Percentiles rank a stretch among this genome's conserved stretches.
Evolutionary conservation across 2,797 vertebrate species (phyloP).

Genomic region (Danio tinwini): DNA sequence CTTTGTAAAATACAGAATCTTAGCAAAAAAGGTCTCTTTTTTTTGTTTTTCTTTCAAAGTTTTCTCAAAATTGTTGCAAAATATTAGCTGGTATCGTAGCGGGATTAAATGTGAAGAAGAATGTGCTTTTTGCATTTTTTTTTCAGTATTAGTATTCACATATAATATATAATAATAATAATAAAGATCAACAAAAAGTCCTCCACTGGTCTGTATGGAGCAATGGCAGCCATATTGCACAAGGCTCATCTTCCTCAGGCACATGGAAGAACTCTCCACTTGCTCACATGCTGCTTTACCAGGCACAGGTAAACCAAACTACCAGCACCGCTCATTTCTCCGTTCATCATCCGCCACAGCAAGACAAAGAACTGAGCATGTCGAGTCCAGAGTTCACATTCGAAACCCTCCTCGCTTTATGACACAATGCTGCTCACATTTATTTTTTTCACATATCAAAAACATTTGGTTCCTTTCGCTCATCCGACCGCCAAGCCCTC

Average conservation of each 20-base stretch:
- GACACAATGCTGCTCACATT: conserved; percentile 74
- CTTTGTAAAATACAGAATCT: conserved; percentile 84
- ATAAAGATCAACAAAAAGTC: conserved; percentile 63
- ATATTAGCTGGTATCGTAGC: conserved; percentile 83
- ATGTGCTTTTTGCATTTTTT: conserved; percentile 77
- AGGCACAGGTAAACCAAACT: conserved; percentile 59
- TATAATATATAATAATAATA: conserved; percentile 60
- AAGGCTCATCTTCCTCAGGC: conserved; percentile 58
- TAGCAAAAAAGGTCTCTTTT: conserved; percentile 74
- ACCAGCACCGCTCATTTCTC: conserved; percentile 50
- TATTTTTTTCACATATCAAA: conserved; percentile 64
- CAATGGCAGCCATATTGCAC: conserved; percentile 60
- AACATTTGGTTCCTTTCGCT: conserved; percentile 60
- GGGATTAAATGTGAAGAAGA: conserved; percentile 74
- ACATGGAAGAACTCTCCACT: conserved; percentile 44
- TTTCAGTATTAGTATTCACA: conserved; percentile 79
- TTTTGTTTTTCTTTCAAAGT: conserved; percentile 52
- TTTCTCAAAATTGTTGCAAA: conserved; percentile 81
- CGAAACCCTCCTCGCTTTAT: conserved; percentile 60
- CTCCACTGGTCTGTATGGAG: conserved; percentile 60
- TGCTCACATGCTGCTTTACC: conserved; percentile 46
- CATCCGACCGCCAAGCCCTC: conserved; percentile 58
- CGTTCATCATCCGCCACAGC: conserved; percentile 49
- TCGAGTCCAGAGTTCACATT: conserved; percentile 65
- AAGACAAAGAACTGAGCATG: conserved; percentile 58